phyloP scores from a whole-genome alignment of 53 echinoderm and acorn worm species.

The Pentamera pediparva region DNA sequence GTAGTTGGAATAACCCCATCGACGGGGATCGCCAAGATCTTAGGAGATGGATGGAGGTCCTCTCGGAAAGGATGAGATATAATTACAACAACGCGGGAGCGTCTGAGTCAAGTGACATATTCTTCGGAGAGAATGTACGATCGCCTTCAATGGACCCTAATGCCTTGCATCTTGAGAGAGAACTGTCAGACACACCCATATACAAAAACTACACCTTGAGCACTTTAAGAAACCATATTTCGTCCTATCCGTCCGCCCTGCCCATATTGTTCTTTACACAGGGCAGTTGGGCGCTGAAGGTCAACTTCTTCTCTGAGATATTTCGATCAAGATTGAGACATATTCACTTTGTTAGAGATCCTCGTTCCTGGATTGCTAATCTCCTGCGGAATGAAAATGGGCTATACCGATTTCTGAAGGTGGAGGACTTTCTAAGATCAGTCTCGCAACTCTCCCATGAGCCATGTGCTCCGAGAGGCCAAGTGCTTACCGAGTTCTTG shows the following conservation, averaged over 20 bases:
- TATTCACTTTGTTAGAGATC: slow-evolving; percentile 78
- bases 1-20: slow-evolving; percentile 54
- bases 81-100: not conserved
- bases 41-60: slow-evolving; percentile 2
- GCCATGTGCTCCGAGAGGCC: slow-evolving; percentile 39
- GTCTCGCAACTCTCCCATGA: slow-evolving; percentile 45
- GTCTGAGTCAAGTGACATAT: not conserved
- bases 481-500: slow-evolving; percentile 58
- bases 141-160: slow-evolving; percentile 7
- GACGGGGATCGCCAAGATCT: slow-evolving; percentile 5
- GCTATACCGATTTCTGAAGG: slow-evolving; percentile 41
- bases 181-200: slow-evolving; percentile 33
- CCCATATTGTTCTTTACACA: slow-evolving; percentile 59
- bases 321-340: slow-evolving; percentile 54
- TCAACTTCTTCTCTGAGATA: slow-evolving; percentile 62
- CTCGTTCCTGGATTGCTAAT: slow-evolving; percentile 79
- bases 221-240: slow-evolving; percentile 32
- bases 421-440: slow-evolving; percentile 34
- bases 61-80: slow-evolving; percentile 25
- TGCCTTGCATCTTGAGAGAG: not conserved
- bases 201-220: slow-evolving; percentile 64
- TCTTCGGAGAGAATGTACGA: slow-evolving; percentile 24
- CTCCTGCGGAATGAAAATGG: slow-evolving; percentile 48
- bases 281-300: slow-evolving; percentile 86
- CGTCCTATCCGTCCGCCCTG: slow-evolving; percentile 54